Evolutionary conservation across 2,113 vertebrate species (phyloP), one percentile per base, ranked within the genome.

Genomic region (Oenanthe melanoleuca): DNA sequence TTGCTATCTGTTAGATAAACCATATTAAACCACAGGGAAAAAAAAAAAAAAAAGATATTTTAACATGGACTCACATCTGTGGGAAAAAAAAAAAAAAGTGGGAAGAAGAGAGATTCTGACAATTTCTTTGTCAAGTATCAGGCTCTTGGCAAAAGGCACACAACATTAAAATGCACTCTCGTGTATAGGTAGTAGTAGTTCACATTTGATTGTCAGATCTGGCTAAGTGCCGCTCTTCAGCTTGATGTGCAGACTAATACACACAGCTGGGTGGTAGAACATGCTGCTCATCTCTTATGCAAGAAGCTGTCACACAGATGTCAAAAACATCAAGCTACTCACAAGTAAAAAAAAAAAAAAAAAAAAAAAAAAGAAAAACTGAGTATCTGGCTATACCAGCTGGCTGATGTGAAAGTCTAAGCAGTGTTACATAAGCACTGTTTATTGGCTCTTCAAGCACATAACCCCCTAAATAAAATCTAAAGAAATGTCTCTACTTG

Each of bases 291-390:
- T 96, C 97, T 98, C 97, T 95, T 97, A 97, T 91, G 96, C 97
- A 96, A 97, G 96, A 83, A 96, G 96, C 98, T 98, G 98, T 98
- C 98, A 99, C 97, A 93, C 97, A 96, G 88, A 95, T 98, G 98
- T 98, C 99, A 99, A 98, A 99, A 98, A 96, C 97, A 98, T 98
- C 99, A 98, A 98, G 97, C 96, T 92, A 81, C 97, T 98, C 98
- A 97, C 97, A 98, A 98, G 14, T 14, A 50, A 37, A 12, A 38
- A 49, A 50, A 45, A 28, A 23, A 22, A 21, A n/a, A 11, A n/a
- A 22, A 56, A 12, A 24, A 14, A n/a, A n/a, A 34, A 33, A 64
- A 9, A n/a, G 2, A 23, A 73, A 55, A 86, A 7, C 13, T n/a
- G 74, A 97, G 95, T 94, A 81, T 81, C 89, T 91, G 89, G 97